A percentile compares a stretch with the other conserved stretches of the same genome.
These are phyloP conservation scores for Champsocephalus esox DNA, from an alignment of 2,797 vertebrate species.

Conservation along the genomic window DNA sequence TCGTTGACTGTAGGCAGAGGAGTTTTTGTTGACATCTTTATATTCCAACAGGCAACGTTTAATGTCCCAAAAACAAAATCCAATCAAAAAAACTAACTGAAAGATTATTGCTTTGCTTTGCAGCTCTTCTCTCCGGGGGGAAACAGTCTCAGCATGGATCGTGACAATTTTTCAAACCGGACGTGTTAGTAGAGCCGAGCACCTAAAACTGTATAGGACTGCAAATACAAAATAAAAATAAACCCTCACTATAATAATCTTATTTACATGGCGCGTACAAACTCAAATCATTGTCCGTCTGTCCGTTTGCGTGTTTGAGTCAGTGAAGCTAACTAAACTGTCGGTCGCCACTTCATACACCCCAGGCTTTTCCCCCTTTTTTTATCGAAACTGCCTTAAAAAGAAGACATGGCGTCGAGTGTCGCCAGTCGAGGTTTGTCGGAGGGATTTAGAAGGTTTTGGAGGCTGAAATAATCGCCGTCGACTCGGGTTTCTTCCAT, in stretches of 20 bases:
- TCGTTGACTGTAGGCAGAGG: conserved; percentile 95
- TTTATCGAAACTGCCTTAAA: conserved; percentile 22
- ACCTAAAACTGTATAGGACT: conserved; percentile 33
- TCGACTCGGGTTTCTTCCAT: conserved; percentile 79
- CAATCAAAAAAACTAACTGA: conserved; percentile 19
- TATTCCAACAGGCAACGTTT: conserved; percentile 16
- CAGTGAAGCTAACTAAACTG: conserved; percentile 66
- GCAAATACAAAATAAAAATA: not conserved
- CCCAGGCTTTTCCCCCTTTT: conserved; percentile 25
- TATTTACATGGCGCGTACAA: conserved; percentile 34
- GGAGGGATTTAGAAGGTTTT: conserved; percentile 22
- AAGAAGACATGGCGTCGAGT: conserved; percentile 45
- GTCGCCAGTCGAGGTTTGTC: not conserved
- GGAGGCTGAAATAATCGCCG: conserved; percentile 51
- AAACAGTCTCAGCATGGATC: conserved; percentile 71
- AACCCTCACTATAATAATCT: not conserved
- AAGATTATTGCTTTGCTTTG: conserved; percentile 34
- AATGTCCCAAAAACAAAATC: conserved; percentile 26
- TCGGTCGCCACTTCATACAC: conserved; percentile 58
- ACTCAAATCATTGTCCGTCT: conserved; percentile 58
- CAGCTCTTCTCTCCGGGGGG: conserved; percentile 48
- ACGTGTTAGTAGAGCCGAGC: conserved; percentile 59
- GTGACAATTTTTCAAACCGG: conserved; percentile 68
- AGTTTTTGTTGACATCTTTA: conserved; percentile 96
- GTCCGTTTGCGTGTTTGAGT: conserved; percentile 48